These are phyloP conservation scores for Catocala nupta DNA, from an alignment of 2,888 invertebrate genomes.

Conservation along the genomic window DNA sequence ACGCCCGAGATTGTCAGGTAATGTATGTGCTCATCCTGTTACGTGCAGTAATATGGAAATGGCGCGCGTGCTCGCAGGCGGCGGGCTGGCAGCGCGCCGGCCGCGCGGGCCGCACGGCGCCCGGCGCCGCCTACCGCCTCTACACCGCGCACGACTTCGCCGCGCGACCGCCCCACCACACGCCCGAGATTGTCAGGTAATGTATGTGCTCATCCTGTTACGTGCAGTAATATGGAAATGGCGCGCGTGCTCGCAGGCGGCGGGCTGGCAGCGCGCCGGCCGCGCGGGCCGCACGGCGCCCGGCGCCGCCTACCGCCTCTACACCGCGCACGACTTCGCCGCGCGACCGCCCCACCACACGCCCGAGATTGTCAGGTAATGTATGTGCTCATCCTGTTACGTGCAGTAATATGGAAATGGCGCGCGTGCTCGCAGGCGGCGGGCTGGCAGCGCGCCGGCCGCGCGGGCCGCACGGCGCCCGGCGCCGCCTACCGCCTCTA, in stretches of 20 bases:
- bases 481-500: conserved; percentile 96
- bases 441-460: conserved; percentile 96
- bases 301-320: conserved; percentile 95
- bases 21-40: not conserved
- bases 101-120: conserved; percentile 95
- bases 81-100: conserved; percentile 98
- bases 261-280: conserved; percentile 97
- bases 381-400: not conserved
- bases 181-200: conserved; percentile 93
- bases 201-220: not conserved
- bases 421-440: conserved; percentile 96
- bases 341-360: conserved; percentile 90
- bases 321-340: conserved; percentile 92
- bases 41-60: not conserved
- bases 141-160: conserved; percentile 94
- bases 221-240: no score
- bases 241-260: conserved; percentile 95
- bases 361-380: conserved; percentile 92
- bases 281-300: conserved; percentile 95
- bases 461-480: conserved; percentile 95
- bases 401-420: not conserved
- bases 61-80: conserved; percentile 93
- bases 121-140: conserved; percentile 95
- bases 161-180: conserved; percentile 89
- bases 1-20: conserved; percentile 93